Conservation (phyloP, 2,888 invertebrate genomes). For the Notodonta dromedarius region DNA sequence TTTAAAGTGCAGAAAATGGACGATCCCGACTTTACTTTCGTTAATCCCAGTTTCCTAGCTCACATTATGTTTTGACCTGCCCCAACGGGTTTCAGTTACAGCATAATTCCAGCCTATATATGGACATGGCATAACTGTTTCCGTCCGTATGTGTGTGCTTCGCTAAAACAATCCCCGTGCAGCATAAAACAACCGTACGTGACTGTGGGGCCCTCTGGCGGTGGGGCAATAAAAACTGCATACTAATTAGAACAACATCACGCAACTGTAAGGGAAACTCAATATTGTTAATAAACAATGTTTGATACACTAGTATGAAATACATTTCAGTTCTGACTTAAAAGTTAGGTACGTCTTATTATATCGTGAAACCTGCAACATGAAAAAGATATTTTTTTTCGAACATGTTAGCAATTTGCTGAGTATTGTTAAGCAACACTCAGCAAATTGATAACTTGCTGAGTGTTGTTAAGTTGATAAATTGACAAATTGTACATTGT, state of each 20-base stretch:
- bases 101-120: constrained; percentile 5
- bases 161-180: constrained; percentile 34
- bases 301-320: constrained; percentile 4
- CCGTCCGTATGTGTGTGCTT: constrained; percentile 4
- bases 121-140: constrained; percentile 1
- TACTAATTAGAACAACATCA: constrained; percentile 51
- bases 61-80: background rate
- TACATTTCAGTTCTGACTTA: too few species aligned
- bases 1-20: too few species aligned
- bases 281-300: constrained; percentile 39
- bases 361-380: too few species aligned
- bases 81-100: constrained; percentile 5
- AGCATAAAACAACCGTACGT: constrained; percentile 50
- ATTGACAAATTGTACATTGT: too few species aligned
- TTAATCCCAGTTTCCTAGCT: too few species aligned
- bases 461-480: too few species aligned
- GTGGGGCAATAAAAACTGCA: constrained; percentile 45
- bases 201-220: constrained; percentile 39
- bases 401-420: too few species aligned
- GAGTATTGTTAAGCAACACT: too few species aligned
- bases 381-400: too few species aligned
- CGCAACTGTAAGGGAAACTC: constrained; percentile 40
- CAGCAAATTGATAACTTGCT: too few species aligned
- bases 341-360: too few species aligned
- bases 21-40: too few species aligned